Base-by-base conservation (phyloP, 2,888 invertebrate species). In the Tetanocera ferruginea region DNA sequence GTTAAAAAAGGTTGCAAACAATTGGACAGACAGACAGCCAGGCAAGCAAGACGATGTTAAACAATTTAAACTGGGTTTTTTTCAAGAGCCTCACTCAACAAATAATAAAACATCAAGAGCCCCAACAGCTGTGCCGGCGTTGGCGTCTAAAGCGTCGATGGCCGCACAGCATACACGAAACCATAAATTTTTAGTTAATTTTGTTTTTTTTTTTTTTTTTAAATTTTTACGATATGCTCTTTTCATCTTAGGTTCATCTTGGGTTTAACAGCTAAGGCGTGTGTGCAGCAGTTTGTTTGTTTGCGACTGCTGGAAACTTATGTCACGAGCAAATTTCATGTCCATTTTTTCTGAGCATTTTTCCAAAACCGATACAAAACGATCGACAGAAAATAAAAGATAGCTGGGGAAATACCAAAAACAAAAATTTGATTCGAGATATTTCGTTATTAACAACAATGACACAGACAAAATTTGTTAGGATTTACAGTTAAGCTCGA, bases 11-110 rank as follows among this genome's bases (percentile, higher is more conserved):
- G 31, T 55, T 55, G 67, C 55, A 31, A 55, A 66, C 75, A 55
- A 37, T 34, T 37, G 34, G 49, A 17, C 28, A 52, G 23, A 67
- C 70, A 55, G 51, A 51, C 71, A 25, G 52, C 17, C 34, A 57
- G 34, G 43, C 25, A 28, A 51, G 28, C 43, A 28, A 43, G 14
- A 62, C 25, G 4, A 25, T 34, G 62, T n/a, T 62, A 43, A 57
- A 73, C 60, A 43, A 34, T 55, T 75, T 34, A 60, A 60, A 62
- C 23, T 60, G 73, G 73, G 73, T 73, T 73, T 71, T n/a, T 71
- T 73, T 62, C 60, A 73, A 62, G 60, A 52, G 25, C 25, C 52
- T n/a, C 66, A 43, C 37, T 43, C 67, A 4, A 37, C 69, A 69
- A 69, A 69, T 25, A 43, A 51, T 11, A 19, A 8, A 28, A 31